Conservation (phyloP, 1,140 invertebrate species). For the Acromyrmex charruanus region DNA sequence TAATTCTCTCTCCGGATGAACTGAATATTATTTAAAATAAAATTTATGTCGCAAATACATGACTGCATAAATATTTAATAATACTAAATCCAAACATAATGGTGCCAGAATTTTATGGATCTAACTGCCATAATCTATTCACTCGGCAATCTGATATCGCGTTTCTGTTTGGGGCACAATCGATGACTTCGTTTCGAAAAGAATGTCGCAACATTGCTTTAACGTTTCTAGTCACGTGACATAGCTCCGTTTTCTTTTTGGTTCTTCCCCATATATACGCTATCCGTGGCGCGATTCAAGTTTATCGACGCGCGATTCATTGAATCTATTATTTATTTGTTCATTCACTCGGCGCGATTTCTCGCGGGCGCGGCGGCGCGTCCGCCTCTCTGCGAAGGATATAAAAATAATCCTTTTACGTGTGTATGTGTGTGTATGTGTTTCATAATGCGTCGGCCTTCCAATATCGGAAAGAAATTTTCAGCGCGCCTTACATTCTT, state of each 20-base stretch:
- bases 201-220: not conserved
- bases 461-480: conserved; percentile 60
- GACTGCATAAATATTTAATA: conserved; percentile 5
- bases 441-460: not conserved
- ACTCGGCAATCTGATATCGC: not conserved
- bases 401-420: conserved; percentile 51
- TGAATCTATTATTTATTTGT: conserved; percentile 59
- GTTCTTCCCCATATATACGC: not conserved
- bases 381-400: not conserved
- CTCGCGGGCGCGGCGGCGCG: conserved; percentile 15
- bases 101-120: not conserved
- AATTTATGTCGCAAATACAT: not conserved
- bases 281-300: not conserved
- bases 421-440: no score
- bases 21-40: conserved; percentile 11
- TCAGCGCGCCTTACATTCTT: conserved; percentile 22
- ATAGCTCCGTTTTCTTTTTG: conserved; percentile 40
- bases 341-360: conserved; percentile 43
- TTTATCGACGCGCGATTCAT: conserved; percentile 50
- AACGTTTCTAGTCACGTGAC: conserved; percentile 49
- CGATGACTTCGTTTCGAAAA: conserved; percentile 27
- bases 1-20: conserved; percentile 25
- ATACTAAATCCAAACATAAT: not conserved
- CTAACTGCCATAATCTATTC: not conserved
- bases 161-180: conserved; percentile 19